phyloP scores from a whole-genome alignment of 2,113 vertebrate species.

The Engraulis encrasicolus region DNA sequence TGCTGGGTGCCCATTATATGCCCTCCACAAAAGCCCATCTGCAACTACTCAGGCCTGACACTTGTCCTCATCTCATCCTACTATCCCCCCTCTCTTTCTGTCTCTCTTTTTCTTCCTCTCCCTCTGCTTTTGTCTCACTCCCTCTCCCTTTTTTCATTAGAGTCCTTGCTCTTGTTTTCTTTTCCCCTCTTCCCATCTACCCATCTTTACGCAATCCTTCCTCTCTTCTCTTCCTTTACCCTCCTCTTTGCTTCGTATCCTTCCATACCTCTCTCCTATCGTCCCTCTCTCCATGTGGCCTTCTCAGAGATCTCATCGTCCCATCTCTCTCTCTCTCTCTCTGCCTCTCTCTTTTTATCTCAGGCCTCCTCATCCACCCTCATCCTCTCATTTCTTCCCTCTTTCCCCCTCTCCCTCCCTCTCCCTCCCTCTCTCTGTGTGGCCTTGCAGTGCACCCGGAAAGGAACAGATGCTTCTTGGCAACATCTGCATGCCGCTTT shows the following conservation, averaged over 20 bases:
- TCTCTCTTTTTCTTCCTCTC: slow-evolving; percentile 46
- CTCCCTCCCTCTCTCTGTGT: neutral
- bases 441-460: neutral
- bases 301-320: no score
- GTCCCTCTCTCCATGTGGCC: no score
- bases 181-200: no score
- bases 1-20: no score
- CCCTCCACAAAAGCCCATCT: slow-evolving; percentile 58
- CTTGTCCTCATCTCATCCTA: slow-evolving; percentile 59
- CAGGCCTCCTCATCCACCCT: no score
- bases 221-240: neutral
- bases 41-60: slow-evolving; percentile 58
- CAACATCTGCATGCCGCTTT: neutral
- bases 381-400: no score
- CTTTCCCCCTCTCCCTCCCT: neutral
- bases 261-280: neutral
- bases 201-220: slow-evolving; percentile 21
- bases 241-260: neutral
- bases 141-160: slow-evolving; percentile 36
- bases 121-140: slow-evolving; percentile 42
- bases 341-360: no score
- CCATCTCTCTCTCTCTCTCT: no score
- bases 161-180: no score
- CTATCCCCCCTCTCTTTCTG: no score
- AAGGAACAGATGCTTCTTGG: neutral